Percentiles rank a stretch among this genome's conserved stretches.
These are phyloP conservation scores for Bombus waltoni DNA, from an alignment of 1,140 invertebrate genomes.

Conservation along the genomic window DNA sequence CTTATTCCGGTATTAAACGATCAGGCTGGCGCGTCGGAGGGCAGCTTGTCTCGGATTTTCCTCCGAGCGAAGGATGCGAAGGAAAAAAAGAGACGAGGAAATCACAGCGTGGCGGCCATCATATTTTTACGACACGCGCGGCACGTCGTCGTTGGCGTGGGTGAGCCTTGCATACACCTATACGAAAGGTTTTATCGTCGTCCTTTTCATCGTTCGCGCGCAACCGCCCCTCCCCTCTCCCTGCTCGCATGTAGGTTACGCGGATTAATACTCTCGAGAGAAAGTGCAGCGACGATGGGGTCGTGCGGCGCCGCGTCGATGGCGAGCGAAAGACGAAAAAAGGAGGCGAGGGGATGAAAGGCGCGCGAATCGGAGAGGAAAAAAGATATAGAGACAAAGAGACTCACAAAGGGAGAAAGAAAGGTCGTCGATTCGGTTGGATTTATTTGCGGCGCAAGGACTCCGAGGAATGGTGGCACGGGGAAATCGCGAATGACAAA, in stretches of 20 bases:
- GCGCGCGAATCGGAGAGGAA: not conserved
- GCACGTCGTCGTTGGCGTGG: slow-evolving; percentile 6
- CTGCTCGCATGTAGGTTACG: slow-evolving; percentile 35
- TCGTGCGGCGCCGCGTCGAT: not conserved
- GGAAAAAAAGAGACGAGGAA: not conserved
- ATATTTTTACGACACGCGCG: slow-evolving; percentile 37
- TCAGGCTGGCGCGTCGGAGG: not conserved
- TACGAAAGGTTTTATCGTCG: slow-evolving; percentile 28
- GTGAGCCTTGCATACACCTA: slow-evolving; percentile 29
- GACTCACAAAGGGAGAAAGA: not conserved
- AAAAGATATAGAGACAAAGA: slow-evolving; percentile 6
- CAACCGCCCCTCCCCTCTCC: not conserved
- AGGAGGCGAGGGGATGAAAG: not conserved
- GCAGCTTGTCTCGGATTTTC: slow-evolving; percentile 3
- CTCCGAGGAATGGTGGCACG: not conserved
- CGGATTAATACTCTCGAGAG: slow-evolving; percentile 47
- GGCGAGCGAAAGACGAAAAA: not conserved
- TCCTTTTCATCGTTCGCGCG: slow-evolving; percentile 30
- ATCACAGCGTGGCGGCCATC: slow-evolving; percentile 12
- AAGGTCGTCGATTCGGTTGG: slow-evolving; percentile 32
- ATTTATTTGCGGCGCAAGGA: slow-evolving; percentile 35
- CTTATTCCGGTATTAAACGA: slow-evolving; percentile 20
- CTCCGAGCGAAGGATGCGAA: not conserved
- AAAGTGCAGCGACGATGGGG: slow-evolving; percentile 1
- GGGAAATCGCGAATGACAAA: slow-evolving; percentile 29